These are phyloP conservation scores for Drosophila maculinotata DNA, from an alignment of 2,888 invertebrate species.

Conservation along the genomic window DNA sequence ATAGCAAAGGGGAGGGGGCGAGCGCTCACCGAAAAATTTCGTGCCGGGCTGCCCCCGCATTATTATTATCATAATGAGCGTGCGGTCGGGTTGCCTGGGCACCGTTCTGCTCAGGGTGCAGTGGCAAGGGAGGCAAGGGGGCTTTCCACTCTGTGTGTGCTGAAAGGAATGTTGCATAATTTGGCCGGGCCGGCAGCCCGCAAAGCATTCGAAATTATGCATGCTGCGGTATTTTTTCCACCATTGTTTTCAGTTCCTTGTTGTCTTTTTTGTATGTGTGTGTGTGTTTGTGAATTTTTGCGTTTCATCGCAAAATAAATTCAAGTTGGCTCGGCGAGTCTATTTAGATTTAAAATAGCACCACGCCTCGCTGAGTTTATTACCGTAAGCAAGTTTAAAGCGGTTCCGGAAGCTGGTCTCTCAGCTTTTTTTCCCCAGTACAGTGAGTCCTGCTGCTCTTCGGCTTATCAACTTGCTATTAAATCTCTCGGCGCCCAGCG, in stretches of 20 bases:
- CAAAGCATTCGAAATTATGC: constrained; percentile 74
- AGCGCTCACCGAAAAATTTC: no score
- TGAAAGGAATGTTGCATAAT: constrained; percentile 76
- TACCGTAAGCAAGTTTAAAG: constrained; percentile 75
- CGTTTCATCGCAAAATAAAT: constrained; percentile 58
- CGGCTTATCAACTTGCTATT: constrained; percentile 76
- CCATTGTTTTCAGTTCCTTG: constrained; percentile 47
- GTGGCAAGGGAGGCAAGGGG: neutral
- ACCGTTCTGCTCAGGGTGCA: neutral
- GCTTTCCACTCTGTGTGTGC: constrained; percentile 34
- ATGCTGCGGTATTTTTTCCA: constrained; percentile 59
- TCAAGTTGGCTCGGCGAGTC: constrained; percentile 65
- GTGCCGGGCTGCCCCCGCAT: constrained; percentile 58
- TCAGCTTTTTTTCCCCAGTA: neutral
- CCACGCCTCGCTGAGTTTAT: constrained; percentile 71
- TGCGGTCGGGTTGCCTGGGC: constrained; percentile 51
- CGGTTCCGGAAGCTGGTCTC: constrained; percentile 29
- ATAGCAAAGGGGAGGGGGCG: constrained; percentile 6
- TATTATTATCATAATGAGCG: constrained; percentile 78
- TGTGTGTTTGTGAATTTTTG: constrained; percentile 15
- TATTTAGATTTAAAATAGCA: constrained; percentile 77
- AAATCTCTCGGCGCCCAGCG: constrained; percentile 56
- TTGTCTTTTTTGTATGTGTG: constrained; percentile 18
- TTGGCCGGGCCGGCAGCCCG: constrained; percentile 54
- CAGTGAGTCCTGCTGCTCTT: constrained; percentile 8